Conservation (phyloP, 1,140 invertebrate genomes). For the Dendroctonus valens region DNA sequence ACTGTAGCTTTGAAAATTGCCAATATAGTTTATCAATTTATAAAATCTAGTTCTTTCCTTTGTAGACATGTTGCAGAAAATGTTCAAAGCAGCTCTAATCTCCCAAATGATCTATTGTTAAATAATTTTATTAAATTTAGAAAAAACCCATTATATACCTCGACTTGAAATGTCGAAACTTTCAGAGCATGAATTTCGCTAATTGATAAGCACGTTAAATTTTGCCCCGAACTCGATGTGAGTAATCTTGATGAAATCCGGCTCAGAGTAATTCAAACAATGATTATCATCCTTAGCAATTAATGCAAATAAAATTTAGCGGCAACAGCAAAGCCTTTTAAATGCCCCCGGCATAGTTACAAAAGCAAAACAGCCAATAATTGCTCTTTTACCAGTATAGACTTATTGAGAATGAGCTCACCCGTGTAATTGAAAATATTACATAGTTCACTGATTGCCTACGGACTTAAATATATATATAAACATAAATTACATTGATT, state of each 20-base stretch:
- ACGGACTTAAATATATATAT: no score
- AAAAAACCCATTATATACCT: no score
- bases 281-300: conserved; percentile 6
- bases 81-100: no score
- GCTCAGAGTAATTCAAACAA: not conserved
- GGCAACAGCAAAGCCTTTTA: conserved; percentile 2
- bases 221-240: not conserved
- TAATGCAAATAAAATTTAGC: not conserved
- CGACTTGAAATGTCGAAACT: no score
- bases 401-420: not conserved
- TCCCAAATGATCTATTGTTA: no score
- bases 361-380: conserved; percentile 12
- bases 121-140: no score
- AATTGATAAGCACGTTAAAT: conserved; percentile 2
- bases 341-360: not conserved
- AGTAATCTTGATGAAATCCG: not conserved
- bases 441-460: no score
- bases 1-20: no score
- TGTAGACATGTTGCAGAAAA: no score
- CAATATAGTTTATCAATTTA: no score
- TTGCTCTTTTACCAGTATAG: conserved; percentile 3
- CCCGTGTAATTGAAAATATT: conserved; percentile 6
- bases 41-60: no score
- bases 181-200: not conserved
- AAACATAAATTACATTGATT: no score